Percentiles rank a stretch among this genome's conserved stretches.
These are phyloP conservation scores for Chionoecetes opilio DNA, from an alignment of 1,140 invertebrate genomes.

Conservation along the genomic window DNA sequence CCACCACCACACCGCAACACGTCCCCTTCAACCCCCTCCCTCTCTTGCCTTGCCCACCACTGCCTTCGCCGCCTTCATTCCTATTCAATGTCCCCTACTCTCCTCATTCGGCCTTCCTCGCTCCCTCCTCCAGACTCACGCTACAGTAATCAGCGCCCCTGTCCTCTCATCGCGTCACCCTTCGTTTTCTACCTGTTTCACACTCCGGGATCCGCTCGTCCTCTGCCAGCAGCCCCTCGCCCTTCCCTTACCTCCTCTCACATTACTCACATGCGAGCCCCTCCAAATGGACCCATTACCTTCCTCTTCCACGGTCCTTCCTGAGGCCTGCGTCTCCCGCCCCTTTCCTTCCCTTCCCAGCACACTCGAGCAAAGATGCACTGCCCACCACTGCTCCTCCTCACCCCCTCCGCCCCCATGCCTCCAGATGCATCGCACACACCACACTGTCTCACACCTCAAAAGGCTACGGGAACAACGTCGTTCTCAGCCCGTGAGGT, in stretches of 20 bases:
- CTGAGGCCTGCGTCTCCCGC: not conserved
- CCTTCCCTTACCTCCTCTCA: not conserved
- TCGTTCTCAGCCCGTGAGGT: not conserved
- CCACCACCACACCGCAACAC: slow-evolving; percentile 53
- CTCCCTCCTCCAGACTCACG: not conserved
- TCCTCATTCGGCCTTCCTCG: not conserved
- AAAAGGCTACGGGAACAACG: not conserved
- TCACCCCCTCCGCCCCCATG: not conserved
- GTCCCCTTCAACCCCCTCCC: slow-evolving; percentile 28
- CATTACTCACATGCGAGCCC: slow-evolving; percentile 13
- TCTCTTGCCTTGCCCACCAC: not conserved
- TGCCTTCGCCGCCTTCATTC: slow-evolving; percentile 40
- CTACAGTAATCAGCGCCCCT: slow-evolving; percentile 25
- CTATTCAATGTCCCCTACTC: not conserved
- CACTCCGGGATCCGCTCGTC: not conserved
- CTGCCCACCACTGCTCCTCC: not conserved
- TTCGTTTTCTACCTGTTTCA: slow-evolving; percentile 29
- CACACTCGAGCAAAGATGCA: not conserved
- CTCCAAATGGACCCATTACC: slow-evolving; percentile 27
- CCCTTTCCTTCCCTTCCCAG: not conserved
- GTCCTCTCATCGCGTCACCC: slow-evolving; percentile 14
- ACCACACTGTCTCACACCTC: not conserved
- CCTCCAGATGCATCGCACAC: not conserved
- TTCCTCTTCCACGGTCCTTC: slow-evolving; percentile 13
- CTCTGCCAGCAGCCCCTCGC: not conserved